Conservation (phyloP, 2,888 invertebrate genomes). For the Campoplex capitator region DNA sequence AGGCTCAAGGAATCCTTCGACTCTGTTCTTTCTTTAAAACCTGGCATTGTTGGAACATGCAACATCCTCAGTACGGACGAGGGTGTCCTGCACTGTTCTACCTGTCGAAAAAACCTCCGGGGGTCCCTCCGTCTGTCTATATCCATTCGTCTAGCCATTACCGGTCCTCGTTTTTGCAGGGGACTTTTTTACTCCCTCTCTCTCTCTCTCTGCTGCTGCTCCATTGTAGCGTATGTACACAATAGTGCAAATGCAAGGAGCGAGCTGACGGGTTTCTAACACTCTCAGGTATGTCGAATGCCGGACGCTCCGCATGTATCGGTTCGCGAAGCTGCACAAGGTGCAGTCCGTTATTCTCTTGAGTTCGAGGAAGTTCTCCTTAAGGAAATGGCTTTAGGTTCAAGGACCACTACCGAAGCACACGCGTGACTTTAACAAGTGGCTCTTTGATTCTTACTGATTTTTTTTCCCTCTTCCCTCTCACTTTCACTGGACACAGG, state of each 20-base stretch:
- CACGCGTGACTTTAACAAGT: neutral
- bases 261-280: constrained; percentile 33
- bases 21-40: constrained; percentile 48
- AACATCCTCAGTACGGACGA: constrained; percentile 15
- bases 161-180: constrained; percentile 22
- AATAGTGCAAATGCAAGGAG: constrained; percentile 52
- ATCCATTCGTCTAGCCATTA: constrained; percentile 30
- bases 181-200: neutral
- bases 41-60: constrained; percentile 33
- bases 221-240: constrained; percentile 39
- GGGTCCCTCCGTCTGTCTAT: constrained; percentile 39
- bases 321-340: constrained; percentile 8
- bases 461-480: neutral
- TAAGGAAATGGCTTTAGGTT: neutral
- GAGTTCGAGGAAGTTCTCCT: constrained; percentile 40
- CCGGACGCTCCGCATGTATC: constrained; percentile 25
- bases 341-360: constrained; percentile 27
- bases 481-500: neutral
- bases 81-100: constrained; percentile 48
- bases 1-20: constrained; percentile 31
- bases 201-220: constrained; percentile 15
- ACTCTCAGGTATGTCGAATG: constrained; percentile 46
- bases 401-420: neutral
- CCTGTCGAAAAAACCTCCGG: constrained; percentile 61
- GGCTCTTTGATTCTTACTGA: neutral